These are phyloP conservation scores for Acipenser oxyrinchus DNA, from an alignment of 2,797 vertebrate species.

Conservation along the genomic window DNA sequence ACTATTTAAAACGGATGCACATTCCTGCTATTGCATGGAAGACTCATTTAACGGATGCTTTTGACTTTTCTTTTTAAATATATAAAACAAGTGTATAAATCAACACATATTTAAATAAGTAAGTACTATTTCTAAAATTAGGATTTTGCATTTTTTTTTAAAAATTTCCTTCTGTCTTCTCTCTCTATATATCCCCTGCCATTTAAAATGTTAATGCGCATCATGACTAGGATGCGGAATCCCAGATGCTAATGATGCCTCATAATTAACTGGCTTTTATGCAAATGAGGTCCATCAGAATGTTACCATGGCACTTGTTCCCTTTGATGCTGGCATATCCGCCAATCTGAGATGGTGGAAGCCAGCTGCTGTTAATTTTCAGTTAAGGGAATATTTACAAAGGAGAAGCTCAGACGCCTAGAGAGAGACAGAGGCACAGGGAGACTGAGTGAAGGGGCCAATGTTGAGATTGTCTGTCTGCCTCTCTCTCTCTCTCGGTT, in stretches of 20 bases:
- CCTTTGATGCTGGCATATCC: slow-evolving; percentile 40
- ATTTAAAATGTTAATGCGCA: neutral
- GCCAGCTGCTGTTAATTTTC: slow-evolving; percentile 3
- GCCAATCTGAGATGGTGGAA: slow-evolving; percentile 36
- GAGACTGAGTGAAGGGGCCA: neutral
- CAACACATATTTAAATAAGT: too few relatives aligned
- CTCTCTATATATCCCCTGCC: too few relatives aligned
- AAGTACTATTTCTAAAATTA: too few relatives aligned
- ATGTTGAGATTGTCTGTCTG: neutral
- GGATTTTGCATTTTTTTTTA: too few relatives aligned
- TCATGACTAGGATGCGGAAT: slow-evolving; percentile 36
- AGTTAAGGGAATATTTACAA: neutral
- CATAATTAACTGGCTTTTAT: slow-evolving; percentile 65
- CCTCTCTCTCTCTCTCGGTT: neutral
- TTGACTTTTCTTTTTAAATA: too few relatives aligned
- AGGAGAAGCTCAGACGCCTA: neutral
- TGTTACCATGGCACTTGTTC: slow-evolving; percentile 51
- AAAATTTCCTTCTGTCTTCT: too few relatives aligned
- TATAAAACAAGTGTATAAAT: too few relatives aligned
- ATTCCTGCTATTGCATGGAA: too few relatives aligned
- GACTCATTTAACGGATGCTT: too few relatives aligned
- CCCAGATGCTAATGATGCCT: slow-evolving; percentile 63
- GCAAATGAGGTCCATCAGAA: slow-evolving; percentile 58
- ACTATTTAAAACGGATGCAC: too few relatives aligned
- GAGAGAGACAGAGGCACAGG: slow-evolving; percentile 1